phyloP scores from a whole-genome alignment of 2,888 invertebrate genomes.

The Hololepta plana region DNA sequence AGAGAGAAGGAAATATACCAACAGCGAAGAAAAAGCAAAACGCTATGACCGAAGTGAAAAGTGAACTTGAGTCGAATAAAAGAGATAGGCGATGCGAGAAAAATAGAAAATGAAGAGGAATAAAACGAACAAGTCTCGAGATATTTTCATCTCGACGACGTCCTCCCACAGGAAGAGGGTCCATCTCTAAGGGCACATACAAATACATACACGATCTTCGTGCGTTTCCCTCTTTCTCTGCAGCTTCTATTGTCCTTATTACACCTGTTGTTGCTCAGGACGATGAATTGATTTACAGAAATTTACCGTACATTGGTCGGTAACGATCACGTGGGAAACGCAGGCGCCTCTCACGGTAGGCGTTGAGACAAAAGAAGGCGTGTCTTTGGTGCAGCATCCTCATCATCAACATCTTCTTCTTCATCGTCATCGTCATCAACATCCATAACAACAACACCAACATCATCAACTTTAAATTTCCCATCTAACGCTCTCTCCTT shows the following conservation, averaged over 20 bases:
- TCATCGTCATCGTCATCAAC: too few relatives aligned
- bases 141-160: constrained; percentile 6
- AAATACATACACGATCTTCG: constrained; percentile 3
- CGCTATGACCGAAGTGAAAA: too few relatives aligned
- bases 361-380: constrained; percentile 26
- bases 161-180: constrained; percentile 4
- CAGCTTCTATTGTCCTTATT: too few relatives aligned
- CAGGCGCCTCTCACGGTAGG: constrained; percentile 20
- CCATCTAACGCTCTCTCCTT: too few relatives aligned
- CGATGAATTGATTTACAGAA: constrained; percentile 21
- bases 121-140: too few relatives aligned
- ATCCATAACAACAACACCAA: too few relatives aligned
- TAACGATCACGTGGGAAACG: constrained; percentile 19
- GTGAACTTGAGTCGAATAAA: constrained; percentile 23
- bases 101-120: too few relatives aligned
- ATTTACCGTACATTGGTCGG: constrained; percentile 17
- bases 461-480: too few relatives aligned
- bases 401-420: too few relatives aligned
- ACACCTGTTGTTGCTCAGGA: constrained; percentile 8
- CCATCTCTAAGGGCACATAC: constrained; percentile 8
- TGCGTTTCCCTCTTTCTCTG: background rate
- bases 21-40: constrained; percentile 16
- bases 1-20: too few relatives aligned
- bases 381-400: constrained; percentile 11
- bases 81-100: too few relatives aligned